These are phyloP conservation scores for Pelmatolapia mariae DNA, from an alignment of 2,113 vertebrate genomes.

Conservation along the genomic window DNA sequence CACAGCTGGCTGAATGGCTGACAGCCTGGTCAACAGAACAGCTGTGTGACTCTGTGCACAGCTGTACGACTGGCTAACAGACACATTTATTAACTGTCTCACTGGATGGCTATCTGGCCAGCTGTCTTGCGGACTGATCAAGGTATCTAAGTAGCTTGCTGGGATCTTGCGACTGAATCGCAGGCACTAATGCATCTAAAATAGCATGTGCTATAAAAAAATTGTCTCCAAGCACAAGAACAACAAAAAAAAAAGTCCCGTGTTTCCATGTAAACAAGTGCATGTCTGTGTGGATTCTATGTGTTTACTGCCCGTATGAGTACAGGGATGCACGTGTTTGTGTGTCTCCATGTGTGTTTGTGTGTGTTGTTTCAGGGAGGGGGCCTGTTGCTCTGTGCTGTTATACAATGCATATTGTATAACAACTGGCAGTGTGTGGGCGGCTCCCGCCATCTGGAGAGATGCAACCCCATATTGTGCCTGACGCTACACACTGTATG, in stretches of 20 bases:
- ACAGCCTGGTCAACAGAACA: neutral
- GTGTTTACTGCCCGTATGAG: neutral
- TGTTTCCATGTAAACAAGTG: neutral
- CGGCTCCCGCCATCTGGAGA: conserved; percentile 61
- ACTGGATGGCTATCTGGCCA: neutral
- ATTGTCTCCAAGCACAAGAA: neutral
- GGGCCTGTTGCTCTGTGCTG: conserved; percentile 47
- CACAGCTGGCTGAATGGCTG: conserved; percentile 13
- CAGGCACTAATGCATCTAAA: neutral
- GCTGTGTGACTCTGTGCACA: conserved; percentile 36
- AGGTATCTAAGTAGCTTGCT: neutral
- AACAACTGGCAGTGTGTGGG: conserved; percentile 67
- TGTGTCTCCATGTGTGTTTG: neutral
- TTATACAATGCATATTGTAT: conserved; percentile 74
- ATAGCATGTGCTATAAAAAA: neutral
- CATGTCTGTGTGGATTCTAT: neutral
- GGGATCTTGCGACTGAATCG: neutral
- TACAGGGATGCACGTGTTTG: neutral
- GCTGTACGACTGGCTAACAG: conserved; percentile 26
- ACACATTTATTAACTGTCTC: conserved; percentile 16
- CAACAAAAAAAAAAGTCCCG: neutral
- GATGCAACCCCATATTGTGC: conserved; percentile 42
- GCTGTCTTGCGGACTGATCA: conserved; percentile 8
- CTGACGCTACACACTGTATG: conserved; percentile 26
- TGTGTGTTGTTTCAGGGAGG: conserved; percentile 15